Evolutionary conservation across 2,888 invertebrate genomes (phyloP), one percentile per base, ranked within the genome.

Genomic region (Reticulitermes lucifugus): DNA sequence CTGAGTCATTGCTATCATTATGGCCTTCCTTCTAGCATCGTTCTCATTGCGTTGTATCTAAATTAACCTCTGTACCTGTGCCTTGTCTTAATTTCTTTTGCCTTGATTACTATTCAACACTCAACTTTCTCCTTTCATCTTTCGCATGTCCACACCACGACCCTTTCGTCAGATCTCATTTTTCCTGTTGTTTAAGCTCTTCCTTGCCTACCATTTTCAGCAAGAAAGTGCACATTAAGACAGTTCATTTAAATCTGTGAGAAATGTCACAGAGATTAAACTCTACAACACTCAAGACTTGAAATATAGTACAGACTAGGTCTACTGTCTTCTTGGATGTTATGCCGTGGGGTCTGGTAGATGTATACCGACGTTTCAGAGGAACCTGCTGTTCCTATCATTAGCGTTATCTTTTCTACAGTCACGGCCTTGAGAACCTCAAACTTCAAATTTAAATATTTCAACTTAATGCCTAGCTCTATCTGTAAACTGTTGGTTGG

Each of bases 21-120:
- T 14, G 22, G 21, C 71, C 65, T 75, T 29, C 79, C 75, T 59
- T 51, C 59, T 51, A 59, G 43, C 77, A 46, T 25, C 60, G n/a
- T 55, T 75, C 77, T 65, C 46, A 65, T 84, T 79, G 65, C 60
- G 83, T 60, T 1, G 9, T 46, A 41, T 22, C 59, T 77, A 77
- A 83, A 83, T 83, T 83, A 83, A 60, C 60, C 59, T 41, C 35
- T 73, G 73, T 73, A 71, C 6, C 21, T n/a, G 77, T 18, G 73
- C 59, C 60, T 84, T 77, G 70, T 60, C 41, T 77, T 79, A 79
- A 75, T 84, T 84, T 79, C 77, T 77, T 73, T 77, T 59, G 41
- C 59, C 77, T 84, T 79, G 79, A 84, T 84, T 84, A 79, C 75
- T 59, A 84, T 79, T 84, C 84, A 84, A 35, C 77, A n/a, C 83